phyloP scores from a whole-genome alignment of 1,140 invertebrate genomes.

The Drosophila kepulauana region DNA sequence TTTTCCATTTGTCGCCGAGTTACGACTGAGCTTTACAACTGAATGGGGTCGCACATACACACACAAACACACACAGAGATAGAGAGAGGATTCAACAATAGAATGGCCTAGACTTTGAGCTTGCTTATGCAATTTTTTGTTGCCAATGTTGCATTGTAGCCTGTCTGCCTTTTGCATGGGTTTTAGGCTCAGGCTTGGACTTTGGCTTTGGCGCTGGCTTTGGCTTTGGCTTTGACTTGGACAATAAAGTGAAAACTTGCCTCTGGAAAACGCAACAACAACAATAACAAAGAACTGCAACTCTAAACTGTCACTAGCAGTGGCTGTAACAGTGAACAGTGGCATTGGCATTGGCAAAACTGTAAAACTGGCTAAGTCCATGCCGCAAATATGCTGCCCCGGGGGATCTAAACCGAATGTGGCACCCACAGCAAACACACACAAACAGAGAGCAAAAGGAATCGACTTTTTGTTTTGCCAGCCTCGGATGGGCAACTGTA shows the following conservation, averaged over 20 bases:
- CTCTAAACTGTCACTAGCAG: conserved; percentile 25
- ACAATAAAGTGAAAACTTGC: conserved; percentile 80
- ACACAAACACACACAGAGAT: too few relatives aligned
- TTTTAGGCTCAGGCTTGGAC: conserved; percentile 67
- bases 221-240: conserved; percentile 56
- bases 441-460: conserved; percentile 1
- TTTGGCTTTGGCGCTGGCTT: conserved; percentile 54
- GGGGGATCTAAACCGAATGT: conserved; percentile 30
- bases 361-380: conserved; percentile 51
- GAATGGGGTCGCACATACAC: conserved; percentile 26
- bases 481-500: conserved; percentile 33
- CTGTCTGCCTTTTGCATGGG: conserved; percentile 18
- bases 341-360: conserved; percentile 34
- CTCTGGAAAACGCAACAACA: conserved; percentile 48
- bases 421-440: conserved; percentile 37
- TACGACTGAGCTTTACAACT: conserved; percentile 61
- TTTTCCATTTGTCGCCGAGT: conserved; percentile 65
- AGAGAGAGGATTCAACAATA: conserved; percentile 53
- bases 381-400: conserved; percentile 57
- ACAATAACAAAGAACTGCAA: conserved; percentile 13
- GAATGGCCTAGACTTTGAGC: conserved; percentile 63
- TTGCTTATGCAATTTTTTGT: conserved; percentile 68
- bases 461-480: conserved; percentile 47
- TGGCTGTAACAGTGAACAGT: conserved; percentile 62
- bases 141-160: conserved; percentile 30